phyloP scores from a whole-genome alignment of 1,140 invertebrate species.

The Drosophila sulfurigaster region DNA sequence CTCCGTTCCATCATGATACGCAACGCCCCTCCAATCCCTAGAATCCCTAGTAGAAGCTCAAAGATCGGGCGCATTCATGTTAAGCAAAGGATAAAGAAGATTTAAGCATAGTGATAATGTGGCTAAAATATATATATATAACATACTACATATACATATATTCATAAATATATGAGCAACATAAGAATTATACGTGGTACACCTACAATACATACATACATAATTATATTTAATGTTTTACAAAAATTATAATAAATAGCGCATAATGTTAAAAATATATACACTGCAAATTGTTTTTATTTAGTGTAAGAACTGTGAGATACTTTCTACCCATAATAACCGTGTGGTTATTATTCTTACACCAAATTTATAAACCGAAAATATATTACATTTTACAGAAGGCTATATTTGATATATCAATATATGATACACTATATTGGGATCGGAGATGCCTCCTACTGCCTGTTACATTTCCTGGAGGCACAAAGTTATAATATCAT shows the following conservation, averaged over 20 bases:
- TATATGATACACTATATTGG: no score
- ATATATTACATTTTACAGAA: no score
- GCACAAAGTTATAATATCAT: no score
- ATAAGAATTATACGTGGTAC: conserved; percentile 62
- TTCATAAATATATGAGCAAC: conserved; percentile 54
- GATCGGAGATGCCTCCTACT: no score
- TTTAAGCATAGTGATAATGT: conserved; percentile 57
- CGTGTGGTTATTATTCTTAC: no score
- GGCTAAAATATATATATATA: conserved; percentile 35
- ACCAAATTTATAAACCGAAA: no score
- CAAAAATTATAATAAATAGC: conserved; percentile 72
- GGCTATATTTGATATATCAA: no score
- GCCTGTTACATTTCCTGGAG: no score
- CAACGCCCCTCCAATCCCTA: not conserved
- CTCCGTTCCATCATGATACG: conserved; percentile 11
- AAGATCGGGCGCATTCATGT: conserved; percentile 27
- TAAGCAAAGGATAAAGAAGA: conserved; percentile 13
- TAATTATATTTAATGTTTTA: conserved; percentile 80
- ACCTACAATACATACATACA: conserved; percentile 53
- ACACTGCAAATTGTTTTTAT: not conserved
- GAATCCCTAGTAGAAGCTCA: conserved; percentile 43
- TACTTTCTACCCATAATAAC: no score
- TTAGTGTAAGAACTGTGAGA: no score
- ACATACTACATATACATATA: conserved; percentile 27
- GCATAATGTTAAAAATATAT: conserved; percentile 68